Evolutionary conservation across 2,113 vertebrate genomes (phyloP), one percentile per base, ranked within the genome.

Genomic region (Protobothrops flavoviridis): DNA sequence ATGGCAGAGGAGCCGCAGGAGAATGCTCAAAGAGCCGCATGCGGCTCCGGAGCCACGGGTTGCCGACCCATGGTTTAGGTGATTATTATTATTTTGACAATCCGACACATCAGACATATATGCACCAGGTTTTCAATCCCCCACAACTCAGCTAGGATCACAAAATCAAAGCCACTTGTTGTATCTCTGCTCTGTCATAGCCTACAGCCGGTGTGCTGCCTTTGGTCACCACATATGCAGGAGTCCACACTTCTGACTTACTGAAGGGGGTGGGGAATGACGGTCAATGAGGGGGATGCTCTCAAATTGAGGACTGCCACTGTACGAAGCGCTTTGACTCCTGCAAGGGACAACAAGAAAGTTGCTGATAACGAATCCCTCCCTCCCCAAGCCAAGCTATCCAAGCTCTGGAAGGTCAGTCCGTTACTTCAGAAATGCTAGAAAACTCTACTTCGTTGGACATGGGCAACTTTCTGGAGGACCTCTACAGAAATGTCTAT

Each of bases 241-340:
- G 39, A 50, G n/a, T 43, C 74, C 29, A 11, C 1, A 9, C 11
- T n/a, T 45, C 92, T 26, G 86, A 98, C 98, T 98, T 98, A 98
- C 98, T 98, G 98, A 98, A 96, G 98, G 98, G 98, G 98, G 98
- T 95, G 98, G 98, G 97, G 98, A 98, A 97, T 98, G 98, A 96
- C 98, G 98, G 97, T 98, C 98, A 96, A 97, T 98, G 98, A 98
- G 95, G 96, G 98, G 97, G 95, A 98, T 97, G 96, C 98, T 98
- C 98, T 99, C 99, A 99, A 98, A 99, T 98, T 97, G 98, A 99
- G 95, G 98, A 98, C 98, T 99, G 98, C 99, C 99, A 99, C 98
- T 99, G 98, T 97, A 99, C 98, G 96, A 99, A 99, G 97, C 98
- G 98, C 98, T 99, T 99, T 97, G 99, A 99, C 98, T 99, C 98